Base-by-base conservation (phyloP, 2,797 vertebrate species). In the Chelidonichthys spinosus region DNA sequence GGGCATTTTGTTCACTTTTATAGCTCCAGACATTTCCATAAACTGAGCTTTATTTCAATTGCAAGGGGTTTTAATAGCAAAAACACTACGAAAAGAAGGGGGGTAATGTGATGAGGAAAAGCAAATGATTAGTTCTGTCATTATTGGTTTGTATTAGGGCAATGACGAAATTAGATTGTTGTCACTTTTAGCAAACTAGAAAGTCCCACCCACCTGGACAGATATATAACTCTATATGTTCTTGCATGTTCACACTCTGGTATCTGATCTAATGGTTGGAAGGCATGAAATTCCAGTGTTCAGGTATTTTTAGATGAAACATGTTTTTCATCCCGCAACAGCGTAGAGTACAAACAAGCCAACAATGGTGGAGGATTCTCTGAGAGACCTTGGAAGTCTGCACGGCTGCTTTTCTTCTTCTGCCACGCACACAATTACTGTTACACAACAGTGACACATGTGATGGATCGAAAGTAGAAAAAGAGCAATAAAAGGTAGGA, bases 281-380 rank as follows among this genome's bases (percentile, higher is more conserved):
- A 63, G 44, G 25, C n/a, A 49, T 44, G 39, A 42, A 4, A 43
- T 69, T 42, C 66, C 11, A 33, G 50, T 63, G 37, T 43, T 72
- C 17, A 11, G 64, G 55, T 82, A 76, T 83, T 87, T 87, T 79
- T 74, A 75, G 68, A 85, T 74, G n/a, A 79, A 64, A 74, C 49
- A 7, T 2, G n/a, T 10, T 54, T 47, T 44, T 69, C 36, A 64
- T 72, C 36, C 25, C 18, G 11, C 37, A 32, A 53, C 60, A 40
- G 35, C 59, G 63, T 39, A 18, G 39, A 74, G 54, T 54, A 32
- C 33, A 62, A 69, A 78, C 7, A 7, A 74, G 36, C 11, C 32
- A 36, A 69, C 14, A 56, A 32, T 55, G 50, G 61, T 36, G 17
- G 39, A 53, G 58, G 33, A 49, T 59, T 66, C 42, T 69, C 17